Evolutionary conservation across 2,797 vertebrate species (phyloP), one percentile per base, ranked within the genome.

Genomic region (Bufotes viridis): DNA sequence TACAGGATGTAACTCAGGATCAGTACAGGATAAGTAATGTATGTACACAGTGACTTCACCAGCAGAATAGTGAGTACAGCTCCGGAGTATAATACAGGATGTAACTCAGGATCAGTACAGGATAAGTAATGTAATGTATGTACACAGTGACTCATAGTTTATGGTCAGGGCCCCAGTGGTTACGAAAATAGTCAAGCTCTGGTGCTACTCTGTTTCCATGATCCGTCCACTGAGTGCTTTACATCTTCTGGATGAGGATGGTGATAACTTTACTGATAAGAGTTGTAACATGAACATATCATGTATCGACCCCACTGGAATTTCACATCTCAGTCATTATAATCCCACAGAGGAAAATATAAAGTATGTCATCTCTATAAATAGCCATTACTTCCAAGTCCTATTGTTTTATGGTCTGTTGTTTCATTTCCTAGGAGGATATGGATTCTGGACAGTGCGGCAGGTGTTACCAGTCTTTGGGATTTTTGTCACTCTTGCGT

Each of bases 371-470:
- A 51, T 22, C 12, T 51, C 72, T 75, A 75, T 75, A 75, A 53
- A 75, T 75, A 75, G 49, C 53, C 24, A 29, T 61, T 60, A 60
- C 20, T 14, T 42, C 18, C 55, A 34, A 80, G 18, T 80, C 24
- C 55, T 80, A 80, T 80, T 80, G 78, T 79, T 58, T 55, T 79
- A 18, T 0, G 26, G 78, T 26, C 15, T 58, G 12, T 58, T 79
- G n/a, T 61, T 80, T 61, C 55, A 18, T 14, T 80, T 80, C 78
- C 78, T 60, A 60, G 55, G 17, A 61, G 78, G 29, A 61, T 58
- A 60, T 80, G 29, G 20, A 2, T 57, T 80, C 55, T 11, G 78
- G 24, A 61, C 60, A 17, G 58, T 42, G 2, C 26, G 29, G 57
- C 78, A 80, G 78, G 78, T 80, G 78, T 80, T 78, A 34, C 15